Evolutionary conservation across 2,888 invertebrate species (phyloP), one percentile per base, ranked within the genome.

Genomic region (Lasioglossum oenotherae): DNA sequence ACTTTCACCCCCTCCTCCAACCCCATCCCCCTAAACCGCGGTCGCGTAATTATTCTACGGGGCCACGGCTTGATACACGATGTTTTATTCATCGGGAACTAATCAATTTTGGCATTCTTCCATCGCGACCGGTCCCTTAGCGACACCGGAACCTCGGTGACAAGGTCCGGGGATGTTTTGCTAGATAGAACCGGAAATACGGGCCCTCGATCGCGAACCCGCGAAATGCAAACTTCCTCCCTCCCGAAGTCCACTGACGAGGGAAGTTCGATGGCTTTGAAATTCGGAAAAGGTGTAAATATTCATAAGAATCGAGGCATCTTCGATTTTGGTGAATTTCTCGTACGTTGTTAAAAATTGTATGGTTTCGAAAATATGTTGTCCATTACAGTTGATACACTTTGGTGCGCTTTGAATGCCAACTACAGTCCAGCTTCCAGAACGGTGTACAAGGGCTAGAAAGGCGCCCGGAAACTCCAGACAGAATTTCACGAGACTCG

Each of bases 11-110:
- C 31, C 31, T 19, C 67, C 16, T 23, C 23, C 10, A 35, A 1
- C 67, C 19, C 23, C 67, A 16, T 3, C 67, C 10, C 35, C 67
- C 67, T 35, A 2, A 14, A 14, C 16, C 23, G n/a, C 38, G 44
- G 73, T 46, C 79, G 64, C 41, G 84, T 84, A 85, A 85, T 85
- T 85, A 85, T 85, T 79, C 35, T 23, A 69, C 31, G 64, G 67
- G 72, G 23, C 71, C 75, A 79, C 85, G 64, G 71, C 69, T 78
- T 64, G 78, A 78, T 75, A 53, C 74, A 78, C 84, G 74, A 78
- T 71, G 84, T 74, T 84, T 74, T 72, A 74, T 84, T 78, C 71
- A 44, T 53, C 44, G 16, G 31, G 41, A 35, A 35, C 78, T 78
- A 74, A 84, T 83, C 67, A 73, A 84, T 84, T n/a, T 67, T 64